Evolutionary conservation across 2,888 invertebrate genomes (phyloP).

Genomic region (Gastrophysa polygoni): DNA sequence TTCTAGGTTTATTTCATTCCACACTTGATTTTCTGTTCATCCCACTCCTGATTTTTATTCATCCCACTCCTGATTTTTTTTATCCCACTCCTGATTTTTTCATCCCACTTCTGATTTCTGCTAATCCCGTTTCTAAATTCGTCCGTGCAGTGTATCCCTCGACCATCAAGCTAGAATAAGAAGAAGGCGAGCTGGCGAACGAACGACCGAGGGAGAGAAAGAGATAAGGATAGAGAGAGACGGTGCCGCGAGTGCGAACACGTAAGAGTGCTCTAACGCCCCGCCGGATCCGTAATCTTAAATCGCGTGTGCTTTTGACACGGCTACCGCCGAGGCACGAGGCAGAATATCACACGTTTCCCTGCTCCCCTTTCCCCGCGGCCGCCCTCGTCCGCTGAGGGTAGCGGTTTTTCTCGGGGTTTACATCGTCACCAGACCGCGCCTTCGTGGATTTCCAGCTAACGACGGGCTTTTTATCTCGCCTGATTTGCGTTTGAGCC

Average conservation of each 20-base stretch:
- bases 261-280: constrained; percentile 42
- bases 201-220: background rate
- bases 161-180: background rate
- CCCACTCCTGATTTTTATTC: no score
- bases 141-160: constrained; percentile 1
- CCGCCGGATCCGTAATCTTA: constrained; percentile 44
- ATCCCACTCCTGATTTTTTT: no score
- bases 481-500: background rate
- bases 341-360: constrained; percentile 13
- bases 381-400: background rate
- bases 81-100: no score
- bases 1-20: no score
- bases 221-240: constrained; percentile 18
- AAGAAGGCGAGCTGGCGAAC: constrained; percentile 4
- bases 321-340: constrained; percentile 30
- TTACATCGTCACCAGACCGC: background rate
- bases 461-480: background rate
- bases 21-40: no score
- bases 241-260: constrained; percentile 34
- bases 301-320: constrained; percentile 49
- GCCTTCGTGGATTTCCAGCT: background rate
- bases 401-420: background rate
- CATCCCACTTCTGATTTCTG: background rate
- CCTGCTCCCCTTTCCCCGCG: background rate
- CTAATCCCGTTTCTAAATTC: background rate